phyloP scores from a whole-genome alignment of 2,888 invertebrate genomes.

The Antheraea assamensis region DNA sequence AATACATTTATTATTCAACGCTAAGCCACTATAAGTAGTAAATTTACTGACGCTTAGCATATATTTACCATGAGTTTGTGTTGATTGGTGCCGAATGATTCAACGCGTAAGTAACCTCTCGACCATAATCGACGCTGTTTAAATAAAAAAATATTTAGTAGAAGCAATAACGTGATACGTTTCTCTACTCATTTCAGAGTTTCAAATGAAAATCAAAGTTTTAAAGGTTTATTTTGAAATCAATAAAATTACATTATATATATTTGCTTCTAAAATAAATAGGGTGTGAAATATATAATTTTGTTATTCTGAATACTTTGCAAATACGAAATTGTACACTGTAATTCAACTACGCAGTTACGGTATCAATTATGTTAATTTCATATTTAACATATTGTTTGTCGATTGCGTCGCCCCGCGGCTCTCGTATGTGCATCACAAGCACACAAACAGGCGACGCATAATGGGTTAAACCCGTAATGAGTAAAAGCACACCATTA shows the following conservation, averaged over 20 bases:
- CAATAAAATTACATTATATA: not conserved
- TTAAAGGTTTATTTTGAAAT: not conserved
- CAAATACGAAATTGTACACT: constrained; percentile 45
- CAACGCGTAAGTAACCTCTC: not conserved
- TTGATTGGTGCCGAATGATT: not conserved
- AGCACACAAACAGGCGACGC: constrained; percentile 63
- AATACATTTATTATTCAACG: not conserved
- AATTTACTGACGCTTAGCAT: not conserved
- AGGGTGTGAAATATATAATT: not conserved
- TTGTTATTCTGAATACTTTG: not conserved
- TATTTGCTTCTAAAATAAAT: constrained; percentile 1
- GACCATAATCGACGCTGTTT: not conserved
- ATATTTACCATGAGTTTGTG: not conserved
- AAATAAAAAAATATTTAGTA: not conserved
- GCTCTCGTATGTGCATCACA: constrained; percentile 48
- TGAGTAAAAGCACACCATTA: constrained; percentile 49
- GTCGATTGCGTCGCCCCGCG: constrained; percentile 45
- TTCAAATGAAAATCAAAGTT: not conserved
- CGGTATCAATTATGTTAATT: constrained; percentile 58
- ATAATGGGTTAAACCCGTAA: constrained; percentile 61
- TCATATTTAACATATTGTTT: constrained; percentile 59
- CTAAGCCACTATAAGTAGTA: not conserved
- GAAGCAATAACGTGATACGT: not conserved
- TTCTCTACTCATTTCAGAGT: not conserved
- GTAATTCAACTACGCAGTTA: constrained; percentile 44